phyloP scores from a whole-genome alignment of 2,113 vertebrate genomes.

The Carassius gibelio region DNA sequence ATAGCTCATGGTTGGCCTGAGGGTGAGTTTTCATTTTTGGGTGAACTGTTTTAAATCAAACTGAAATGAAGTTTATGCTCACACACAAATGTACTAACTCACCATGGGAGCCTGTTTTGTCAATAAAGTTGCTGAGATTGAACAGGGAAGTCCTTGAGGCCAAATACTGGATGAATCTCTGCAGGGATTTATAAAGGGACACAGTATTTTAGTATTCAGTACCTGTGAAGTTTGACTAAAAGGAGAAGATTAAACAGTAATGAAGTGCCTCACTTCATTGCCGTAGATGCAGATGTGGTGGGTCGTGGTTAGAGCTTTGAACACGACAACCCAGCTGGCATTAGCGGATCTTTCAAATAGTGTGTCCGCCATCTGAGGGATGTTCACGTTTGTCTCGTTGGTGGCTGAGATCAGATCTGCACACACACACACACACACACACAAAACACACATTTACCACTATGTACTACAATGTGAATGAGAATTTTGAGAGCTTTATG shows the following conservation, averaged over 20 bases:
- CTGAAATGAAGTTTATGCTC: neutral
- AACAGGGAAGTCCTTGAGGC: constrained; percentile 97
- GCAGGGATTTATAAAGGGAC: constrained; percentile 49
- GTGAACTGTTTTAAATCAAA: neutral
- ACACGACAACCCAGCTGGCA: constrained; percentile 98
- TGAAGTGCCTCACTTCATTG: constrained; percentile 84
- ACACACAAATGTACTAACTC: constrained; percentile 61
- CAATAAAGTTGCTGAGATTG: constrained; percentile 99
- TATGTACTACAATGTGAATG: neutral
- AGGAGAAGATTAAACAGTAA: neutral
- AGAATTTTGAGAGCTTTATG: neutral
- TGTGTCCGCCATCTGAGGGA: constrained; percentile 88
- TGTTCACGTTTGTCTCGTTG: constrained; percentile 98
- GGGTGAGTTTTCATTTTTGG: neutral
- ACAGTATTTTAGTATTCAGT: neutral
- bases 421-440: constrained; percentile 1
- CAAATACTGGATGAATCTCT: constrained; percentile 99
- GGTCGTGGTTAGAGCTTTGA: constrained; percentile 95
- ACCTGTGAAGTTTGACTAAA: neutral
- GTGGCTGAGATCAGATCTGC: constrained; percentile 96
- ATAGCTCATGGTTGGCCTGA: too few relatives aligned
- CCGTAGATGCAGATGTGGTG: constrained; percentile 98
- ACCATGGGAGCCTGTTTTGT: constrained; percentile 99
- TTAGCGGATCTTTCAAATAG: constrained; percentile 81
- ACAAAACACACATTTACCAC: neutral